A percentile compares a stretch with the other conserved stretches of the same genome.
Conservation (phyloP, 2,888 invertebrate species). For the Melieria crassipennis region DNA sequence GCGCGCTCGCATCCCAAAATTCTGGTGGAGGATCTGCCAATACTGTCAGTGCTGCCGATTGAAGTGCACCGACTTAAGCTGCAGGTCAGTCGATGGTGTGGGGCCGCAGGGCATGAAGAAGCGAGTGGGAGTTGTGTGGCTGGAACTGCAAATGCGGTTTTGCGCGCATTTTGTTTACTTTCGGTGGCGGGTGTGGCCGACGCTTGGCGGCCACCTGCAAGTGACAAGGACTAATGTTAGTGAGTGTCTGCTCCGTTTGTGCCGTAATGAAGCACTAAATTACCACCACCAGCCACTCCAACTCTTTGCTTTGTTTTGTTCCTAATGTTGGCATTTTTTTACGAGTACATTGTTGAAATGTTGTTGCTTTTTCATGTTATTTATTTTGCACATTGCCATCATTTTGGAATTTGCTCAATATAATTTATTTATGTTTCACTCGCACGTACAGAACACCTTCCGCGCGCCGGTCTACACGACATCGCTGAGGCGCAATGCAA, state of each 20-base stretch:
- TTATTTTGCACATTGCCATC: slow-evolving; percentile 21
- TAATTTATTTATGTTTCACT: slow-evolving; percentile 18
- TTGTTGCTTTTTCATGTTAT: slow-evolving; percentile 26
- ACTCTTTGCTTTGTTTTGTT: neutral
- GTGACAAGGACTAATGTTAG: slow-evolving; percentile 58
- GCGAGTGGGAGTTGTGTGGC: neutral
- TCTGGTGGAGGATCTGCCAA: slow-evolving; percentile 84
- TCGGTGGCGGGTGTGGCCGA: neutral
- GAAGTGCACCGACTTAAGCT: slow-evolving; percentile 85
- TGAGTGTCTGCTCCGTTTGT: slow-evolving; percentile 42
- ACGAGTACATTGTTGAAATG: neutral
- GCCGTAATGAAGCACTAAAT: slow-evolving; percentile 55
- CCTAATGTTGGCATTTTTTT: neutral
- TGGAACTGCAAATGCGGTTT: slow-evolving; percentile 17
- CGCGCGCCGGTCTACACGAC: slow-evolving; percentile 92
- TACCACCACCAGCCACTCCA: neutral
- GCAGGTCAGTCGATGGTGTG: slow-evolving; percentile 69
- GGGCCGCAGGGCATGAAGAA: neutral
- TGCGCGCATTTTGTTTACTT: neutral
- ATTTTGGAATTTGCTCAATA: slow-evolving; percentile 18
- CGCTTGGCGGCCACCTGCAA: slow-evolving; percentile 48
- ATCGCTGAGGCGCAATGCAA: slow-evolving; percentile 84
- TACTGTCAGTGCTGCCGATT: slow-evolving; percentile 85
- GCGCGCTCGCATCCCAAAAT: slow-evolving; percentile 83
- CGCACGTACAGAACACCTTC: slow-evolving; percentile 79